phyloP scores from a whole-genome alignment of 1,140 invertebrate genomes.

The Magallana gigas region DNA sequence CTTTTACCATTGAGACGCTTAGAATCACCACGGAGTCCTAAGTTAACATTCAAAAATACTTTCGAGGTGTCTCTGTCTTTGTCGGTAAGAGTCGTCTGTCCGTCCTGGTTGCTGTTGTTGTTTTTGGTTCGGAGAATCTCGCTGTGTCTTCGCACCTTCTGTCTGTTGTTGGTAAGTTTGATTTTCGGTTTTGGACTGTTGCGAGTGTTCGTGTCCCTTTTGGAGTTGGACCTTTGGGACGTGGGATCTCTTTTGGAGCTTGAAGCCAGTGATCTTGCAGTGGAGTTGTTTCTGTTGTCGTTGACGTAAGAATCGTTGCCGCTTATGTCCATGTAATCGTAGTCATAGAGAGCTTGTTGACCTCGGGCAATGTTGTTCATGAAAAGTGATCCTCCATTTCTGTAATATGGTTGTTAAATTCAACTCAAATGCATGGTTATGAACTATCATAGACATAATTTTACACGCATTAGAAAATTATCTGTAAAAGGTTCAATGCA shows the following conservation, averaged over 20 bases:
- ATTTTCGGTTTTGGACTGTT: neutral
- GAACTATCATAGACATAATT: too few relatives aligned
- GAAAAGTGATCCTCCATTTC: conserved; percentile 1
- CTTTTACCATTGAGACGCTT: neutral
- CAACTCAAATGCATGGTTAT: too few relatives aligned
- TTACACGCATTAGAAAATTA: too few relatives aligned
- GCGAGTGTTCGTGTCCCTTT: neutral
- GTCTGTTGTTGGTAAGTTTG: neutral
- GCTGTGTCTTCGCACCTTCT: neutral
- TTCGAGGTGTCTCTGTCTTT: neutral
- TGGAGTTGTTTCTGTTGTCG: neutral
- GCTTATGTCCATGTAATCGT: neutral
- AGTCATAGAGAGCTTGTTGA: neutral
- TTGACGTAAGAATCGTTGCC: neutral
- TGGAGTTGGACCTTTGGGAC: neutral
- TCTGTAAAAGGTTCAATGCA: too few relatives aligned
- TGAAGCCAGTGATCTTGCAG: neutral
- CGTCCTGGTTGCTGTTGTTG: neutral
- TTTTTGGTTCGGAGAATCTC: neutral
- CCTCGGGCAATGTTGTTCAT: neutral
- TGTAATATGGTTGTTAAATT: neutral
- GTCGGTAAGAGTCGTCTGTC: neutral
- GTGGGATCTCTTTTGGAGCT: neutral
- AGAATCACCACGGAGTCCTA: neutral
- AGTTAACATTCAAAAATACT: neutral